Conservation (phyloP, 2,888 invertebrate genomes). For the Idaea straminata region DNA sequence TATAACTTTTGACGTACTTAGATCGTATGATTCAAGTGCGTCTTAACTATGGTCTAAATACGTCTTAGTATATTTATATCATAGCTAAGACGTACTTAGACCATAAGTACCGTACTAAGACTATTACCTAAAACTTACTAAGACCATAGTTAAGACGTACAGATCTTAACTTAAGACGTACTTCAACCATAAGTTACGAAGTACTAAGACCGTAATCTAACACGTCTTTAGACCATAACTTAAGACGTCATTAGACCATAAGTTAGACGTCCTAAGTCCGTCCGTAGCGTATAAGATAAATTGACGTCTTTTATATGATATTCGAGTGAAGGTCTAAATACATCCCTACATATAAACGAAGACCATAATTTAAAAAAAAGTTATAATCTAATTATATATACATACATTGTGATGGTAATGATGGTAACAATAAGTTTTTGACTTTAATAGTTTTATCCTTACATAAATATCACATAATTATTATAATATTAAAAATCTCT, state of each 20-base stretch:
- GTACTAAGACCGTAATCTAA: background rate
- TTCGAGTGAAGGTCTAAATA: background rate
- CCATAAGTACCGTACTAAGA: background rate
- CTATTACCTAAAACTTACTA: background rate
- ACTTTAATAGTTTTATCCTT: slow-evolving; percentile 21
- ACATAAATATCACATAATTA: slow-evolving; percentile 1
- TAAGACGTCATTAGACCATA: too few species aligned
- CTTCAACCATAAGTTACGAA: background rate
- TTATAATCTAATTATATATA: slow-evolving; percentile 52
- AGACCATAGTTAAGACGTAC: background rate
- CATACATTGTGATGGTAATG: slow-evolving; percentile 57
- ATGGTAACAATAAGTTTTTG: slow-evolving; percentile 65
- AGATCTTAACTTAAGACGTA: background rate
- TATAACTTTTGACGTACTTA: too few species aligned
- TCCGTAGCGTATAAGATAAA: background rate
- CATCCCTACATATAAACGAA: background rate
- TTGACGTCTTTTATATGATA: background rate
- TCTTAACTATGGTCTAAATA: background rate
- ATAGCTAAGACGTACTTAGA: background rate
- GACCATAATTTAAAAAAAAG: slow-evolving; percentile 18
- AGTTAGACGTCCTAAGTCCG: too few species aligned
- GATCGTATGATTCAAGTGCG: too few species aligned
- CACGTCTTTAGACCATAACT: too few species aligned
- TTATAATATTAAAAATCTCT: background rate
- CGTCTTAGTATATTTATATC: background rate